Evolutionary conservation across 1,140 invertebrate genomes (phyloP).

Genomic region (Aphelinus atriplicis): DNA sequence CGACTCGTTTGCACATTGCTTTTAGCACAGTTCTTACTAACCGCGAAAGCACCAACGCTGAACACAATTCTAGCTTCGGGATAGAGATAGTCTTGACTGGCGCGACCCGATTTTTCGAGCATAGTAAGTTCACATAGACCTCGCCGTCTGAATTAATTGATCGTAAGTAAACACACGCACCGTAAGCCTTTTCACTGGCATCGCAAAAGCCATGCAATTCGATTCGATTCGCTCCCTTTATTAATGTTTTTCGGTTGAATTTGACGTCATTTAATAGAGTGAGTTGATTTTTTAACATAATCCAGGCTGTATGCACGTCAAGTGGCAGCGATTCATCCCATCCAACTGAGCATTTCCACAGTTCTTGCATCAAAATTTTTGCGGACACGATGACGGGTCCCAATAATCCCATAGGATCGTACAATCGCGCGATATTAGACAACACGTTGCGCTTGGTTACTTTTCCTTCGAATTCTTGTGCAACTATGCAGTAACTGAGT

Average conservation of each 20-base stretch:
- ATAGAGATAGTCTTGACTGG: conserved; percentile 27
- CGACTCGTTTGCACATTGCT: neutral
- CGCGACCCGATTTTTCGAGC: conserved; percentile 18
- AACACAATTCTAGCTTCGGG: conserved; percentile 32
- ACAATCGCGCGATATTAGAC: conserved; percentile 12
- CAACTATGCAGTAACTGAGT: neutral
- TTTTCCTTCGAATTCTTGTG: no score
- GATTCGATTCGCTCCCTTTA: neutral
- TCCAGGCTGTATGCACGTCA: neutral
- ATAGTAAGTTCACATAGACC: neutral
- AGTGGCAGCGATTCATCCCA: conserved; percentile 17
- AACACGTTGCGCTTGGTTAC: conserved; percentile 6
- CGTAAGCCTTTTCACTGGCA: conserved; percentile 20
- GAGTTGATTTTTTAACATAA: neutral
- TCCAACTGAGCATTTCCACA: neutral
- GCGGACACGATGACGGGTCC: neutral
- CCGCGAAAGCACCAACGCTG: conserved; percentile 12
- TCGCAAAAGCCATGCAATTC: conserved; percentile 31
- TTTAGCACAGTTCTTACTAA: neutral
- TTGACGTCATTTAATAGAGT: neutral
- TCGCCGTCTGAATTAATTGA: neutral
- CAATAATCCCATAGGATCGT: conserved; percentile 16
- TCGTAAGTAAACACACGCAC: conserved; percentile 23
- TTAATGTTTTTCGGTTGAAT: neutral
- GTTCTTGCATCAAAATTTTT: conserved; percentile 22